Percentiles rank a stretch among this genome's conserved stretches.
These are phyloP conservation scores for Eulacestoma nigropectus DNA, from an alignment of 2,113 vertebrate species.

Conservation along the genomic window DNA sequence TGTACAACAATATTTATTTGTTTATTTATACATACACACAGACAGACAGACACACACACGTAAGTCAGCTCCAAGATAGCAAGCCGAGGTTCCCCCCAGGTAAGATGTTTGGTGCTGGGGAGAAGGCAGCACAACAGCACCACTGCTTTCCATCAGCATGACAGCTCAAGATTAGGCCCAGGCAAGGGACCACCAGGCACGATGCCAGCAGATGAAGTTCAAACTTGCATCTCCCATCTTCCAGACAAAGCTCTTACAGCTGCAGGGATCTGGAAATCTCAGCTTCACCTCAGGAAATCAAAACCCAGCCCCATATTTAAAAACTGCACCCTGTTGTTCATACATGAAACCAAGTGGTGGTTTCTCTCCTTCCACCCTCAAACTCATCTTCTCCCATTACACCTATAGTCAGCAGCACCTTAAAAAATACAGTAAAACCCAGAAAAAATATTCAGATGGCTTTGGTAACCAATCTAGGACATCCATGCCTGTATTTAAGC, in stretches of 20 bases:
- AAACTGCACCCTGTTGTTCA: not conserved
- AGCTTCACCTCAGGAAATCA: not conserved
- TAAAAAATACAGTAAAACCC: not conserved
- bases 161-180: not conserved
- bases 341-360: not conserved
- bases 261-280: not conserved
- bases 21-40: not conserved
- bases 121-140: not conserved
- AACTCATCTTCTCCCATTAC: not conserved
- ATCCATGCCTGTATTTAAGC: not conserved
- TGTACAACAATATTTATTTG: not conserved
- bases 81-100: not conserved
- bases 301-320: not conserved
- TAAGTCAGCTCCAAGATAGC: not conserved
- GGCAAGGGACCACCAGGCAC: rapidly evolving
- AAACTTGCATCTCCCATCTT: not conserved
- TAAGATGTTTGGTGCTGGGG: not conserved
- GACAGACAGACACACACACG: not conserved
- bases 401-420: not conserved
- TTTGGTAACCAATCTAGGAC: not conserved
- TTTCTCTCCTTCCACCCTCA: not conserved
- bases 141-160: rapidly evolving
- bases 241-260: not conserved
- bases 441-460: not conserved
- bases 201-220: not conserved